A percentile compares a stretch with the other conserved stretches of the same genome.
Conservation (phyloP, 2,797 vertebrate genomes). For the Chanos chanos region DNA sequence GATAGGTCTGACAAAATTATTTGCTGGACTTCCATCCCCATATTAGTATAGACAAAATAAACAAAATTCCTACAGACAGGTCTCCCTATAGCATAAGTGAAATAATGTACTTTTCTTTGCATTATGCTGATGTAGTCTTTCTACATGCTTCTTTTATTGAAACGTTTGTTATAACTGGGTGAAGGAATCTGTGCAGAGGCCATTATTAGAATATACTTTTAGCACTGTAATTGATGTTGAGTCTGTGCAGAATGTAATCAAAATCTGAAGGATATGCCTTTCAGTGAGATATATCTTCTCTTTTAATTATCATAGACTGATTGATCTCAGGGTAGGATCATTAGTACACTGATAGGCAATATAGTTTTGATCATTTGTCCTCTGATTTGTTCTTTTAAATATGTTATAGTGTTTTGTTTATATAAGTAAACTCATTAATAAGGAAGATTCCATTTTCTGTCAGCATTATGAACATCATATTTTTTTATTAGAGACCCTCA, state of each 20-base stretch:
- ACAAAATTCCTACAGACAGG: no score
- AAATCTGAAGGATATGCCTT: slow-evolving; percentile 22
- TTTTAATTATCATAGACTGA: slow-evolving; percentile 31
- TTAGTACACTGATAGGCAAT: slow-evolving; percentile 24
- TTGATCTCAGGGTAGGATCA: slow-evolving; percentile 19
- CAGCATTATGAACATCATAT: not conserved
- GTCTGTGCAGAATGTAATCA: slow-evolving; percentile 26
- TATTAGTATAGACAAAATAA: no score
- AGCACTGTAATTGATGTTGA: slow-evolving; percentile 25
- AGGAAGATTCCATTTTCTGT: not conserved
- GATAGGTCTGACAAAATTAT: no score
- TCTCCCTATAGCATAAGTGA: no score
- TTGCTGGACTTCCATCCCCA: no score
- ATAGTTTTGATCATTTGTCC: slow-evolving; percentile 12
- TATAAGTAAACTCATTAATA: slow-evolving; percentile 9
- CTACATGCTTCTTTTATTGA: no score
- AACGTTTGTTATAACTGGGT: not conserved
- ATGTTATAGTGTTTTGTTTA: slow-evolving; percentile 28
- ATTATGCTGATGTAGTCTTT: no score
- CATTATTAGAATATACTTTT: slow-evolving; percentile 2
- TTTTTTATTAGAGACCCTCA: no score
- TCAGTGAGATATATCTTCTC: slow-evolving; percentile 18
- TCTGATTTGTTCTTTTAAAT: not conserved
- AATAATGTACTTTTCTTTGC: no score
- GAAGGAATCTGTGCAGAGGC: not conserved